Conservation (phyloP, 2,113 vertebrate species). For the Stegastes partitus region DNA sequence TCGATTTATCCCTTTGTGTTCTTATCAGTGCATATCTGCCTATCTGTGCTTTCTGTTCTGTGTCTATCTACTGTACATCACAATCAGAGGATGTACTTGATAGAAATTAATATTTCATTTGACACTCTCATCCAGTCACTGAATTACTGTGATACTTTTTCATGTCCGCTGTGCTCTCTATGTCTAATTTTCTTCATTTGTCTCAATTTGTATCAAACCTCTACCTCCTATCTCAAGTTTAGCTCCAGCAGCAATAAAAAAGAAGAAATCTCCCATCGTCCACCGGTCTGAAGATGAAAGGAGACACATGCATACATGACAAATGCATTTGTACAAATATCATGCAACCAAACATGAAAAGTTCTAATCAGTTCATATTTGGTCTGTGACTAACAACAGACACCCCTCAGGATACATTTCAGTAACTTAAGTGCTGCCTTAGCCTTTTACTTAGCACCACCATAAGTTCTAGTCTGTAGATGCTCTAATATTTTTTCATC, state of each 20-base stretch:
- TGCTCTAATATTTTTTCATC: too few relatives aligned
- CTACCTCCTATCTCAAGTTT: slow-evolving; percentile 75
- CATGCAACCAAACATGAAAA: background rate
- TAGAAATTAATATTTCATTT: slow-evolving; percentile 14
- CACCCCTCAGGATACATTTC: too few relatives aligned
- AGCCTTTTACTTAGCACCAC: too few relatives aligned
- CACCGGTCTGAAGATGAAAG: slow-evolving; percentile 93
- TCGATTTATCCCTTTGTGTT: slow-evolving; percentile 35
- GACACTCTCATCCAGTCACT: slow-evolving; percentile 6
- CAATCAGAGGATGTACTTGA: background rate
- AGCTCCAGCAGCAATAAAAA: slow-evolving; percentile 95
- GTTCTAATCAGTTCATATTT: background rate
- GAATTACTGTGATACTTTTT: background rate
- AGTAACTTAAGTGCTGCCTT: too few relatives aligned
- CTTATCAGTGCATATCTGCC: slow-evolving; percentile 28
- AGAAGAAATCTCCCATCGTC: slow-evolving; percentile 89
- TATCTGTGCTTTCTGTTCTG: background rate
- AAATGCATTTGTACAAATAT: background rate
- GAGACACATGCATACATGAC: slow-evolving; percentile 16
- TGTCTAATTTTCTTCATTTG: slow-evolving; percentile 3
- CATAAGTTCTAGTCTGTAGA: too few relatives aligned
- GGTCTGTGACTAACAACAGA: too few relatives aligned
- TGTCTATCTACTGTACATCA: slow-evolving; percentile 16
- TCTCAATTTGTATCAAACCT: background rate
- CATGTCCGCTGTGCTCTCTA: background rate